Base-by-base conservation (phyloP, 1,140 invertebrate genomes). In the Micrasema minimum region DNA sequence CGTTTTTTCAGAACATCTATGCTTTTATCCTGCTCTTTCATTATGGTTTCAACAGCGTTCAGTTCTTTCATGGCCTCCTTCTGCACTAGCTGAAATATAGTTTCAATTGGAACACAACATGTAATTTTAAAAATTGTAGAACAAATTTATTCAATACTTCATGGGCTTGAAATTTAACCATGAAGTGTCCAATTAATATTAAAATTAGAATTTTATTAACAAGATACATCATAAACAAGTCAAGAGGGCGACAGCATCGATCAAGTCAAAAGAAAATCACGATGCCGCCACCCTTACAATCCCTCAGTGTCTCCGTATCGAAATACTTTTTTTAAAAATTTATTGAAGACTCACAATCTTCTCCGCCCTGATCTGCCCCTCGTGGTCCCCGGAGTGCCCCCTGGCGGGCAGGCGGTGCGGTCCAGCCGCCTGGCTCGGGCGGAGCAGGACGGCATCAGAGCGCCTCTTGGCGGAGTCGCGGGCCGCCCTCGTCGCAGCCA, bases 41-140 rank as follows among this genome's bases (percentile, higher is more conserved):
- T 61, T 46, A 61, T 50, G n/a, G 35, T 62, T 57, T 75, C 74
- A 9, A 75, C 65, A 16, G 62, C 67, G 31, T 75, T 61, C 35
- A 75, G 41, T 14, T 75, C 70, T 43, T 72, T 75, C 12, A 75
- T 35, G 12, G 70, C 74, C 16, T 75, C 74, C 41, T 72, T 75
- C 41, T 75, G 74, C 16, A 72, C 74, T 4, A 57, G 48, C 72
- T 74, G 37, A 48, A 31, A 26, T 66, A 46, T 51, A 62, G 16
- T 18, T 11, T 45, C 5, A 41, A n/a, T 22, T 45, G 18, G n/a
- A 38, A 38, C 11, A 38, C 1, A 23, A 38, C 2, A 41, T n/a
- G n/a, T n/a, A n/a, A n/a, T n/a, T n/a, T n/a, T n/a, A n/a, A n/a
- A n/a, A n/a, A n/a, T n/a, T n/a, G n/a, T n/a, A n/a, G n/a, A n/a